Evolutionary conservation across 2,797 vertebrate genomes (phyloP).

Genomic region (Sparidentex hasta): DNA sequence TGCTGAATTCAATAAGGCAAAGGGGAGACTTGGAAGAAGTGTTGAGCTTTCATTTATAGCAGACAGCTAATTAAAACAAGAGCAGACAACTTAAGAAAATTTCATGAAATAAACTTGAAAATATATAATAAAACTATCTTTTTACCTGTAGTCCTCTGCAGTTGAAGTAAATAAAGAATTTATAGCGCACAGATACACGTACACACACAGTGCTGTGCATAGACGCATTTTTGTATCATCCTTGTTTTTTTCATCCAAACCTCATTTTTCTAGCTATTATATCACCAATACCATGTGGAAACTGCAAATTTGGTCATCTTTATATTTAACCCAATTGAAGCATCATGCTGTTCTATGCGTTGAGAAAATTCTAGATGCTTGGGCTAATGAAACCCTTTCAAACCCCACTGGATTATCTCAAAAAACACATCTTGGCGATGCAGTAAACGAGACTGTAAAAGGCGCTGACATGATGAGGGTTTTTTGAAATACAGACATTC

Average conservation of each 20-base stretch:
- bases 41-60: neutral
- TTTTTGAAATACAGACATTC: conserved; percentile 20
- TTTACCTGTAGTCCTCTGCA: too few relatives aligned
- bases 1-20: conserved; percentile 10
- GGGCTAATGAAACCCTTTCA: conserved; percentile 41
- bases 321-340: conserved; percentile 41
- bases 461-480: neutral
- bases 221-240: neutral
- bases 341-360: neutral
- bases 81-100: neutral
- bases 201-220: neutral
- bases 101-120: neutral
- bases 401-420: conserved; percentile 28
- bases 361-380: conserved; percentile 35
- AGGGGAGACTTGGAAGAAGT: neutral
- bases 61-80: conserved; percentile 1
- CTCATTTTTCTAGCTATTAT: conserved; percentile 1
- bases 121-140: neutral
- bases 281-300: neutral
- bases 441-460: conserved; percentile 23
- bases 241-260: conserved; percentile 8
- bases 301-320: conserved; percentile 1
- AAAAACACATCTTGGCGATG: conserved; percentile 7
- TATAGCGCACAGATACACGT: neutral
- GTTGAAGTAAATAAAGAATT: neutral